Base-by-base conservation (phyloP, 2,888 invertebrate genomes). In the Alloplasta piceator region DNA sequence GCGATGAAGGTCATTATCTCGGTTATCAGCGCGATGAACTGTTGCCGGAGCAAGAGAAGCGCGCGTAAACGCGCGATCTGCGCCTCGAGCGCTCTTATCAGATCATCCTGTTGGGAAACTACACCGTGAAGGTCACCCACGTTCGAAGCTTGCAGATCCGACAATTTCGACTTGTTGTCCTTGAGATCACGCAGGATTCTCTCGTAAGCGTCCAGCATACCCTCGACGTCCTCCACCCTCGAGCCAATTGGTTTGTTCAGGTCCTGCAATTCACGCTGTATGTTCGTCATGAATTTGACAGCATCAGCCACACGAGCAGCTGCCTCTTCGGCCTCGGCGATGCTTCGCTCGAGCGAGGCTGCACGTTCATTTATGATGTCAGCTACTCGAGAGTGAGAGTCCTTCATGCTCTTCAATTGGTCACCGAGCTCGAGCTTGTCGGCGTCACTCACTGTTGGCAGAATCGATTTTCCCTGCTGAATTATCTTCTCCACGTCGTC, bases 1-100 rank as follows among this genome's bases (percentile, higher is more conserved):
- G 96, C 94, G 77, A 98, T 96, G 87, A 98, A 98, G 1, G 96
- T 96, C 90, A 96, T 96, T 38, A 98, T 98, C 92, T 98, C 98
- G 64, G 96, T 96, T 5, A 98, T 95, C 4, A 98, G 93, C 0
- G 96, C 96, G 71, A 97, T 95, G 92, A 97, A 98, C 89, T 98
- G 98, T 90, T 98, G 98, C 10, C 98, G 94, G 7, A 98, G 91
- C 1, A 97, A 91, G 10, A 98, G 91, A 0, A 98, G 93, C 86
- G 97, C 96, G 84, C 96, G 95, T 6, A 98, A 93, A 91, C 95
- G 96, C 0, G 96, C 95, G 84, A 98, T 95, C 92, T 98, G 97
- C 82, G 97, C 96, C 92, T 98, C 97, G 78, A 98, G 96, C 3
- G 96, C 94, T 86, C 95, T 95, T 87, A 97, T 96, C 71, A 98